A percentile compares a stretch with the other conserved stretches of the same genome.
Conservation (phyloP, 2,113 vertebrate species). For the Genyomyrus donnyi region DNA sequence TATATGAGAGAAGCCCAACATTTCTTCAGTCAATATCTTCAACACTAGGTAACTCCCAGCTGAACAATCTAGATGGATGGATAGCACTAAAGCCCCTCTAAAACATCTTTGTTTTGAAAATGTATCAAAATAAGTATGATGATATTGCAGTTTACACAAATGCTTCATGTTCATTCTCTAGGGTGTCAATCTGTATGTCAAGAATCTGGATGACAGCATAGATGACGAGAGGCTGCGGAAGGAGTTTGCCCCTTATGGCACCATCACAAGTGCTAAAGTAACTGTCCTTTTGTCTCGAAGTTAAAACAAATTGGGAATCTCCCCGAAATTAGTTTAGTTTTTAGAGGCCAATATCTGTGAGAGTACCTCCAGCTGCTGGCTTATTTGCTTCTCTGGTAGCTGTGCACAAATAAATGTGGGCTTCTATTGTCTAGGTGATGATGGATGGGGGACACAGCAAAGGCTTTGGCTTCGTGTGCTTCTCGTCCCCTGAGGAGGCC, state of each 20-base stretch:
- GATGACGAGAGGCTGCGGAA: constrained; percentile 81
- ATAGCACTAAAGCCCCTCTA: not conserved
- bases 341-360: not conserved
- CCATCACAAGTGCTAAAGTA: constrained; percentile 96
- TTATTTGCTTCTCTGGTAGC: not conserved
- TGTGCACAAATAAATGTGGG: not conserved
- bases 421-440: constrained; percentile 76
- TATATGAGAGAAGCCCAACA: not conserved
- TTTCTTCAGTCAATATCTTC: not conserved
- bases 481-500: constrained; percentile 94
- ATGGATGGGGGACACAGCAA: constrained; percentile 88
- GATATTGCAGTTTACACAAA: not conserved
- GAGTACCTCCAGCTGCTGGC: not conserved
- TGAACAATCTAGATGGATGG: not conserved
- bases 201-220: constrained; percentile 89
- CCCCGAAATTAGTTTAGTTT: not conserved
- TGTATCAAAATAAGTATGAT: not conserved
- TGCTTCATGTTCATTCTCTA: constrained; percentile 41
- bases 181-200: constrained; percentile 95
- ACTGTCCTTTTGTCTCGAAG: not conserved
- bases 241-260: constrained; percentile 89
- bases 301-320: not conserved
- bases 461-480: constrained; percentile 97
- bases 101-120: not conserved
- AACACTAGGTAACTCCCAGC: not conserved